Conservation (phyloP, 2,888 invertebrate species). For the Oasisia sp. region DNA sequence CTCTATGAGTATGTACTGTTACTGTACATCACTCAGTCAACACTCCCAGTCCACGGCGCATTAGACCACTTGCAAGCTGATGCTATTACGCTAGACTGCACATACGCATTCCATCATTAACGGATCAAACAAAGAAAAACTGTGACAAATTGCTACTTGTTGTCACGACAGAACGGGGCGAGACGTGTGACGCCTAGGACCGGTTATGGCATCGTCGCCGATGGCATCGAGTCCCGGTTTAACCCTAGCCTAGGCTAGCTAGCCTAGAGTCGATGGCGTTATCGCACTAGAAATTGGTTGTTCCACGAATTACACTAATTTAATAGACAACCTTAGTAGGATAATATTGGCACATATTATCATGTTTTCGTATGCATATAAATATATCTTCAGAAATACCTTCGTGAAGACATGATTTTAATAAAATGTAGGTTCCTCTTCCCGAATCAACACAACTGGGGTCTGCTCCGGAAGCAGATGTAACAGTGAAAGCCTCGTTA, state of each 20-base stretch:
- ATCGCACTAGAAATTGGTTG: background rate
- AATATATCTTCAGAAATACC: background rate
- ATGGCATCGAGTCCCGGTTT: background rate
- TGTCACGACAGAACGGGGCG: background rate
- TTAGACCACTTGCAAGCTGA: background rate
- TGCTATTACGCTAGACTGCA: background rate
- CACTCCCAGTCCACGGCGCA: background rate
- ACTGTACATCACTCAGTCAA: too few relatives aligned
- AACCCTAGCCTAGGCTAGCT: background rate
- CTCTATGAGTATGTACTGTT: too few relatives aligned
- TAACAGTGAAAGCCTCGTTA: background rate
- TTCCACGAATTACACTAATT: background rate
- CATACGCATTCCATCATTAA: background rate
- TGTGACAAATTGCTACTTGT: background rate
- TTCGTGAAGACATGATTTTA: background rate
- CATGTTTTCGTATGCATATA: background rate
- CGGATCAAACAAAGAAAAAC: background rate
- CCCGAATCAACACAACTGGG: background rate
- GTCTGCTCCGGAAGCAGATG: slow-evolving; percentile 13
- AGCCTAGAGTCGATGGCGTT: too few relatives aligned
- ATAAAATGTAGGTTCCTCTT: background rate
- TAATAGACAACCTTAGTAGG: background rate
- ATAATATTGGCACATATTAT: background rate
- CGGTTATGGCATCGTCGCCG: too few relatives aligned
- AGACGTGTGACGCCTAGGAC: background rate